Conservation (phyloP, 2,113 vertebrate genomes). For the Scophthalmus maximus region DNA sequence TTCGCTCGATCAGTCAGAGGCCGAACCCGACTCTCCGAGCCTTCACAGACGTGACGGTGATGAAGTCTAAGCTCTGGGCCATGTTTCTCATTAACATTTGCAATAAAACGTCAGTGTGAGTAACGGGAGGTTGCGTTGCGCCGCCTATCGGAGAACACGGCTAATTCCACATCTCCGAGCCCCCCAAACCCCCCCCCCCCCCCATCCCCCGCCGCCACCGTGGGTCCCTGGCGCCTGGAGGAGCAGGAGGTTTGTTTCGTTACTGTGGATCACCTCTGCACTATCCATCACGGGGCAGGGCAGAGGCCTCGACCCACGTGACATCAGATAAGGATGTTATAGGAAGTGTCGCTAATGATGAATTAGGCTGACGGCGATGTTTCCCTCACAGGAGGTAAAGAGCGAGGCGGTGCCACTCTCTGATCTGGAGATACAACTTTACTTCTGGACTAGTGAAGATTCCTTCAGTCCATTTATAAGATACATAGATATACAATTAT, state of each 20-base stretch:
- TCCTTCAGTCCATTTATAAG: background rate
- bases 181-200: too few relatives aligned
- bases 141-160: conserved; percentile 32
- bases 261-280: conserved; percentile 28
- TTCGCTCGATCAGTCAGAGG: conserved; percentile 41
- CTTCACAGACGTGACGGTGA: conserved; percentile 58
- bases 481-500: background rate
- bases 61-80: conserved; percentile 45
- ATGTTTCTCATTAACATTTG: conserved; percentile 30
- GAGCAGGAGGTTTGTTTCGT: conserved; percentile 52
- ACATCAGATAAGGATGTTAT: conserved; percentile 51
- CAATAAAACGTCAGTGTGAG: conserved; percentile 7
- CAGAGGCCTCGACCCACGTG: conserved; percentile 42
- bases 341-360: conserved; percentile 30
- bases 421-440: conserved; percentile 43
- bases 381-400: conserved; percentile 7
- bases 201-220: too few relatives aligned
- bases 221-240: conserved; percentile 13
- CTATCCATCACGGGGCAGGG: conserved; percentile 58
- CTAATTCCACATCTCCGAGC: conserved; percentile 9
- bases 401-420: conserved; percentile 9
- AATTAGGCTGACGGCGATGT: conserved; percentile 40
- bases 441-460: background rate
- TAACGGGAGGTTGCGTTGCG: conserved; percentile 42
- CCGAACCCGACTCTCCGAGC: conserved; percentile 20